phyloP scores from a whole-genome alignment of 2,888 invertebrate genomes.

The Agrilus biguttatus region DNA sequence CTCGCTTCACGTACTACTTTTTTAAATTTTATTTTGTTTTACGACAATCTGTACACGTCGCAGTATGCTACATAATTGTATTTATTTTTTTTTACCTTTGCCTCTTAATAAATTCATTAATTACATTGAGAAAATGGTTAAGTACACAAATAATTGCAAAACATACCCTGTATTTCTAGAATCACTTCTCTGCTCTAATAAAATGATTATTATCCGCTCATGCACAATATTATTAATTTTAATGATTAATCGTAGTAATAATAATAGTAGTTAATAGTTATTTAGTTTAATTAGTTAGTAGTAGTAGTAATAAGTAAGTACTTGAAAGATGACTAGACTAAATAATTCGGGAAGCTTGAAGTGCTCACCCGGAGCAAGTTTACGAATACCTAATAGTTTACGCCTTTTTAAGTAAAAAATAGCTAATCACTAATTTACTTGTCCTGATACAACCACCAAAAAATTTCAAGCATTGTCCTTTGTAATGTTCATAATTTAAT shows the following conservation, averaged over 20 bases:
- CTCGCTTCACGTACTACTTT: no score
- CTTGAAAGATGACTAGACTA: constrained; percentile 13
- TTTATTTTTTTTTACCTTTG: no score
- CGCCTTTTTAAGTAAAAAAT: no score
- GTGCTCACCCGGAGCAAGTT: constrained; percentile 11
- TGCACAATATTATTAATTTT: constrained; percentile 14
- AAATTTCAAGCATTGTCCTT: no score
- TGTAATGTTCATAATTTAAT: no score
- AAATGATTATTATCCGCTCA: constrained; percentile 27
- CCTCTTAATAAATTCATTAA: no score
- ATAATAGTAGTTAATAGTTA: background rate
- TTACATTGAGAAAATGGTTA: constrained; percentile 2
- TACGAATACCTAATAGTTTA: constrained; percentile 7
- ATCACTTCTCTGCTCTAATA: constrained; percentile 52
- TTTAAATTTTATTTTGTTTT: no score
- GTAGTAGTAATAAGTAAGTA: constrained; percentile 2
- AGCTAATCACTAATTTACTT: no score
- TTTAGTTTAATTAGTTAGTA: background rate
- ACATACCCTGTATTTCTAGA: constrained; percentile 88
- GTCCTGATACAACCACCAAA: no score
- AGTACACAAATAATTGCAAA: constrained; percentile 75
- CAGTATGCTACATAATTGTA: no score
- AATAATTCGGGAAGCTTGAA: constrained; percentile 12
- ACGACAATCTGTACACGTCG: no score
- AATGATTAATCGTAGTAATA: constrained; percentile 8